phyloP scores from a whole-genome alignment of 2,113 vertebrate genomes.

The Cathartes aura region DNA sequence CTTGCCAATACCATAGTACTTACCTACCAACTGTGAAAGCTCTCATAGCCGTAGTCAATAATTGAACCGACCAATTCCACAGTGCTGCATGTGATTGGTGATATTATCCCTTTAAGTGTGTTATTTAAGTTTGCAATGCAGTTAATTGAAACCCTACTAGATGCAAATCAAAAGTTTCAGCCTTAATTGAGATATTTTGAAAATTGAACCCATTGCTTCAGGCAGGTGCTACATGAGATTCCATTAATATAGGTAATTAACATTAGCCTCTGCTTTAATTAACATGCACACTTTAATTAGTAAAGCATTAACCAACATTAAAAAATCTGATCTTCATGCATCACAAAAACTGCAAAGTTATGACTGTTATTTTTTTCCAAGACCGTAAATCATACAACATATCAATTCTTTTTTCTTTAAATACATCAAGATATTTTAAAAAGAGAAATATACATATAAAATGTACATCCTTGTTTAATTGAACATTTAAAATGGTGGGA shows the following conservation, averaged over 20 bases:
- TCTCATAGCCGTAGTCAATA: constrained; percentile 58
- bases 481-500: background rate
- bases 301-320: constrained; percentile 94
- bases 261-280: constrained; percentile 97
- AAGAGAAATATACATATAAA: constrained; percentile 7
- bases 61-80: constrained; percentile 69
- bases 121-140: constrained; percentile 85
- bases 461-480: background rate
- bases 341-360: constrained; percentile 83
- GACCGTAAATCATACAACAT: constrained; percentile 76
- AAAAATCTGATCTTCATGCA: constrained; percentile 92
- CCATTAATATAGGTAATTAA: constrained; percentile 99
- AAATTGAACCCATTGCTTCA: constrained; percentile 92
- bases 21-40: constrained; percentile 60
- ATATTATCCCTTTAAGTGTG: constrained; percentile 82
- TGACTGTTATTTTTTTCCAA: constrained; percentile 81
- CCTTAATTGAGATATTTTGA: constrained; percentile 96
- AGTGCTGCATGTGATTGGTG: constrained; percentile 76
- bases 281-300: constrained; percentile 98
- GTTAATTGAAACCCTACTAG: constrained; percentile 87
- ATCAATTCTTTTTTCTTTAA: constrained; percentile 59
- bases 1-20: constrained; percentile 43
- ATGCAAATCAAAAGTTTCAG: constrained; percentile 88
- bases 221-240: constrained; percentile 95
- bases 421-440: constrained; percentile 26